Evolutionary conservation across 2,888 invertebrate genomes (phyloP), one percentile per base, ranked within the genome.

Genomic region (Ectemnius continuus): DNA sequence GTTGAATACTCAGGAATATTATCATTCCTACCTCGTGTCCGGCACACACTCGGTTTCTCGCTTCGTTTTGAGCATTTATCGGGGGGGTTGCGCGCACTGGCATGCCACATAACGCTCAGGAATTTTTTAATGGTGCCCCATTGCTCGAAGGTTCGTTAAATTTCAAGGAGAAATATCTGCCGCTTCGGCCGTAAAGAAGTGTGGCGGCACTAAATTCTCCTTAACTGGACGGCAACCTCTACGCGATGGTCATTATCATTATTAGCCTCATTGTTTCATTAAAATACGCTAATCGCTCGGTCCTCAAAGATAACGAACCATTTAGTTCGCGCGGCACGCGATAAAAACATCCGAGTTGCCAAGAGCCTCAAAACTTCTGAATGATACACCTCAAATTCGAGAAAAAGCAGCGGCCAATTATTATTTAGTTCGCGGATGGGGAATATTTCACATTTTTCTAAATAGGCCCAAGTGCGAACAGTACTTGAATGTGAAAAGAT

Each of bases 61-160:
- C 57, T 66, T 57, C 14, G 18, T 47, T 67, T 65, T 61, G 59
- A 62, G 67, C 76, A 76, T 83, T 82, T 80, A 84, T 80, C 83
- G 36, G 36, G 36, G 78, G 64, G 67, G 66, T 83, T 81, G 84
- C 84, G 78, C 84, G 81, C 81, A 76, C 80, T 79, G 80, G 36
- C 36, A 36, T 82, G 83, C 81, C 83, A 84, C 83, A 83, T 81
- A 83, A 84, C 82, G 82, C 70, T 64, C 71, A 80, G 85, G 85
- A 85, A 85, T 87, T 87, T 87, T 87, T 86, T 84, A 86, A 85
- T 85, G 85, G 80, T 83, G 82, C 85, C 84, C 85, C 83, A 85
- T 85, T 82, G 83, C 81, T 79, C 81, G 75, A 73, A 71, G 78
- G 78, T 83, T 84, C 80, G 84, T 79, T 84, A 84, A 83, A 84